These are phyloP conservation scores for Diglossa cyanea DNA, from an alignment of 2,797 vertebrate species.

Conservation along the genomic window DNA sequence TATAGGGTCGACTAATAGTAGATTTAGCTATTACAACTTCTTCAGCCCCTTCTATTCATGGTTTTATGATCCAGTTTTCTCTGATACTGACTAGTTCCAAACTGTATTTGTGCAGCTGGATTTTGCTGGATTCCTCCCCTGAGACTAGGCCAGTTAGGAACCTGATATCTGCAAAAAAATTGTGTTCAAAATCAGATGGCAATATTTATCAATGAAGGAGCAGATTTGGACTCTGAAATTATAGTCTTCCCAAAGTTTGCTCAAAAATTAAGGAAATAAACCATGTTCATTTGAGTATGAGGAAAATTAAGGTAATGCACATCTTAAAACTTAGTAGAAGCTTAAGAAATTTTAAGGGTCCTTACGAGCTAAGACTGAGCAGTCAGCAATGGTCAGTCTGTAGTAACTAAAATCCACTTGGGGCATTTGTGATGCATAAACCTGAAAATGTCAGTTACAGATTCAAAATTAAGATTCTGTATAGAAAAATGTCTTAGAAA, in stretches of 20 bases:
- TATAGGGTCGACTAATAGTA: not conserved
- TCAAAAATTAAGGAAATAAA: not conserved
- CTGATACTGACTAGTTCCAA: not conserved
- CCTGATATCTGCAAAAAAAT: not conserved
- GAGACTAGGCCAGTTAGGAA: not conserved
- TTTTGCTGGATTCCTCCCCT: not conserved
- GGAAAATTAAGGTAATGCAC: not conserved
- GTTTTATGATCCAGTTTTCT: not conserved
- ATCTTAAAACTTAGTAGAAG: not conserved
- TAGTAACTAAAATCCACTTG: not conserved
- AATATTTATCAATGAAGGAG: not conserved
- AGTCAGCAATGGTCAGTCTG: not conserved
- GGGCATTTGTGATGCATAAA: not conserved
- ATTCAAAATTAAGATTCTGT: not conserved
- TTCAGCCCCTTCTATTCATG: not conserved
- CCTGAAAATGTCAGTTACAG: not conserved
- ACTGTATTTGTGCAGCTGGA: not conserved
- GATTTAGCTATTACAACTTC: not conserved
- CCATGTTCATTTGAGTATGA: not conserved
- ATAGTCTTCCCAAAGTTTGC: not conserved
- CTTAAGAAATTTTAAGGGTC: not conserved
- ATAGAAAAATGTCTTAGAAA: not conserved
- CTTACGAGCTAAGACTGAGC: not conserved
- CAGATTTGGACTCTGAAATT: not conserved
- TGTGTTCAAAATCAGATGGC: not conserved